Conservation (phyloP, 2,797 vertebrate species). For the Pyrocephalus nanus region DNA sequence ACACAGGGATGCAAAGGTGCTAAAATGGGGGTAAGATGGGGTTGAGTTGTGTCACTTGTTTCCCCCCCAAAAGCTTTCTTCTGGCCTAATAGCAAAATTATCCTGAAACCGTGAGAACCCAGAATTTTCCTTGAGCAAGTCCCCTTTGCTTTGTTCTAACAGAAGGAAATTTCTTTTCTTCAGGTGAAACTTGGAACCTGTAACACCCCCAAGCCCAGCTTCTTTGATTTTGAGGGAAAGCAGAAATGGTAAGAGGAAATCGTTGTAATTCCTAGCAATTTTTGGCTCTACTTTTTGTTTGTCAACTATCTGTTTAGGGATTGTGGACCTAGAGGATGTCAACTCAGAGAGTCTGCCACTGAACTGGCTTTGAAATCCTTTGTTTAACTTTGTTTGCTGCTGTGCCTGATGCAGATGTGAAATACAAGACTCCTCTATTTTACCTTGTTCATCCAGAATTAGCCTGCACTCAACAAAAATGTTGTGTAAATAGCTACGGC, state of each 20-base stretch:
- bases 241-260: constrained; percentile 91
- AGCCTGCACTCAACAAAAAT: background rate
- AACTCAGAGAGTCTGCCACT: background rate
- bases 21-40: background rate
- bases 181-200: constrained; percentile 95
- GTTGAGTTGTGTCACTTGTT: background rate
- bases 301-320: background rate
- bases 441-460: background rate
- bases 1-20: background rate
- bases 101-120: background rate
- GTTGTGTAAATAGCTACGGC: background rate
- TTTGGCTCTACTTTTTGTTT: constrained; percentile 29
- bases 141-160: constrained; percentile 4
- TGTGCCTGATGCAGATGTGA: background rate
- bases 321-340: background rate
- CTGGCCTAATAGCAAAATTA: background rate
- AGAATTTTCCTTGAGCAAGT: background rate
- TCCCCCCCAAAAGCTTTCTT: background rate
- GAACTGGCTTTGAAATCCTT: background rate
- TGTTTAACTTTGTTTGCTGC: background rate
- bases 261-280: background rate
- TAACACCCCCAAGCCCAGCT: constrained; percentile 90
- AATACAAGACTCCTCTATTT: background rate
- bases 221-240: constrained; percentile 98
- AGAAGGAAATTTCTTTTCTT: constrained; percentile 7